phyloP scores from a whole-genome alignment of 2,797 vertebrate genomes.

The Arnoldichthys spilopterus region DNA sequence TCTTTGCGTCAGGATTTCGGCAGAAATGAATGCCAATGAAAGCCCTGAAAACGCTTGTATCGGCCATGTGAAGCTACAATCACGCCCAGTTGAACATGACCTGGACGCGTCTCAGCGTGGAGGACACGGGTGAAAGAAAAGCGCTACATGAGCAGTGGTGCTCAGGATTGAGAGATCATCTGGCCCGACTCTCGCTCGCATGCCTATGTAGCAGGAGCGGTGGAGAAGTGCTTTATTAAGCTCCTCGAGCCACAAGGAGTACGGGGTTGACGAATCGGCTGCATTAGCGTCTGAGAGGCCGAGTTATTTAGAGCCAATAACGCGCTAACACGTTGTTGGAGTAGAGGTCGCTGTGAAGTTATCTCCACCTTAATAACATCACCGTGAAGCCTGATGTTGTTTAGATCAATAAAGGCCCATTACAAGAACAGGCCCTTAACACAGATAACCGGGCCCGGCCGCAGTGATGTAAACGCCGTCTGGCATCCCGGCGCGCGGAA shows the following conservation, averaged over 20 bases:
- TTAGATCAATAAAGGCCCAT: conserved; percentile 86
- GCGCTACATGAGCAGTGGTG: no score
- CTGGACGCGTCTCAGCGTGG: no score
- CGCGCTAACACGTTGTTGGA: conserved; percentile 83
- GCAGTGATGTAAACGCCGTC: conserved; percentile 67
- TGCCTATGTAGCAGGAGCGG: conserved; percentile 65
- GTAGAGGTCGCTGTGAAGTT: conserved; percentile 84
- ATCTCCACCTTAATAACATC: conserved; percentile 84
- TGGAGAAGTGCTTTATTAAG: conserved; percentile 83
- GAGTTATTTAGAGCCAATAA: conserved; percentile 86
- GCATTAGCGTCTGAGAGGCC: conserved; percentile 85
- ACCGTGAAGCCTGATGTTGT: conserved; percentile 81
- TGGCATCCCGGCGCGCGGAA: conserved; percentile 64
- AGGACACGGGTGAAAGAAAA: no score
- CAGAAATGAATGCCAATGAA: no score
- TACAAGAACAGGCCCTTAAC: conserved; percentile 80
- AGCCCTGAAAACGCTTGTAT: no score
- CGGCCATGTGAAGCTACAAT: no score
- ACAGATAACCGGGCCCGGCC: conserved; percentile 70
- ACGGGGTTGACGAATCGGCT: conserved; percentile 77
- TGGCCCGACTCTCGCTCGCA: conserved; percentile 64
- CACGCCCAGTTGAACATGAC: no score
- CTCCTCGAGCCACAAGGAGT: conserved; percentile 78
- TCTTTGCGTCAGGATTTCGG: no score
- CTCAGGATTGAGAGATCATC: no score